Percentiles rank a stretch among this genome's conserved stretches.
phyloP scores from a whole-genome alignment of 2,888 invertebrate genomes.

The Clepsis dumicolana region DNA sequence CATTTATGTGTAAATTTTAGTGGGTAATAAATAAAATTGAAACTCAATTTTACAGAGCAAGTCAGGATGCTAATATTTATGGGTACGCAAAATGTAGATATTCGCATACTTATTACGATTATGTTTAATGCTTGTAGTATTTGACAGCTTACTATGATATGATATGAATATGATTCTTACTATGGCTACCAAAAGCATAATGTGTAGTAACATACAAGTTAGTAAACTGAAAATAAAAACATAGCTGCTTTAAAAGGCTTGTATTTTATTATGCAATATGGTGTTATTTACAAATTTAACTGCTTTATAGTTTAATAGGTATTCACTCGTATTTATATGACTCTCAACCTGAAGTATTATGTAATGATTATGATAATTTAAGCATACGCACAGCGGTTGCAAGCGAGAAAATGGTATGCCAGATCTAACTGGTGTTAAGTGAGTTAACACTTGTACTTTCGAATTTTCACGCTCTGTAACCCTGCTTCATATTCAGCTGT shows the following conservation, averaged over 20 bases:
- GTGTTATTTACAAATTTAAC: not conserved
- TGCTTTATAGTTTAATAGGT: not conserved
- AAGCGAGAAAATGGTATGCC: constrained; percentile 8
- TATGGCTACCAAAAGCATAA: not conserved
- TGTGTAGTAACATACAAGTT: too few relatives aligned
- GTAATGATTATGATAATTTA: not conserved
- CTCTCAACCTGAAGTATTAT: not conserved
- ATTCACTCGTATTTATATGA: not conserved
- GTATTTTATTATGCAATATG: too few relatives aligned
- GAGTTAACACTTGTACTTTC: constrained; percentile 24
- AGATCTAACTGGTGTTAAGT: constrained; percentile 24
- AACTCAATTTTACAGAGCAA: constrained; percentile 78
- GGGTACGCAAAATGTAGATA: constrained; percentile 68
- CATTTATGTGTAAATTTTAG: constrained; percentile 1
- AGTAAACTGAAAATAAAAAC: too few relatives aligned
- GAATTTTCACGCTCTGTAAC: constrained; percentile 24
- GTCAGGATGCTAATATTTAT: constrained; percentile 82
- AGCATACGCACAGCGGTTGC: constrained; percentile 4
- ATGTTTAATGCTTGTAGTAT: constrained; percentile 29
- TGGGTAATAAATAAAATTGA: constrained; percentile 42
- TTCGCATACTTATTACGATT: constrained; percentile 41
- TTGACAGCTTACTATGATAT: constrained; percentile 17
- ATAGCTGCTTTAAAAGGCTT: too few relatives aligned
- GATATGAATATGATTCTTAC: too few relatives aligned
- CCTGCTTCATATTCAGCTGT: constrained; percentile 11